phyloP scores from a whole-genome alignment of 35 echinoderm and acorn worm species.

The Diadema setosum region DNA sequence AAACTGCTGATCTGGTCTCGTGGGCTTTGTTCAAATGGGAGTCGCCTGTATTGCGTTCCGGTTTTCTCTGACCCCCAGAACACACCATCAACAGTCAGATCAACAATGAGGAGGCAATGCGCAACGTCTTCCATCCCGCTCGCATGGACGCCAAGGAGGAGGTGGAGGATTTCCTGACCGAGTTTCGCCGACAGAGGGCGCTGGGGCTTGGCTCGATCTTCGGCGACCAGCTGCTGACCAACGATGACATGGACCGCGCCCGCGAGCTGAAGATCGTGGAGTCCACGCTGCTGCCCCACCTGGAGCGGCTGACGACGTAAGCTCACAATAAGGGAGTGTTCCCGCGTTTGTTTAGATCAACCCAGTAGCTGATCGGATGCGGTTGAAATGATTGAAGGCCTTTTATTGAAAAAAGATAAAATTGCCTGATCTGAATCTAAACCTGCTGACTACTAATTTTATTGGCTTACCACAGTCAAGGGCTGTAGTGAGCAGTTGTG shows the following conservation, averaged over 20 bases:
- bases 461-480: too few relatives aligned
- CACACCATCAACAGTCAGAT: slow-evolving; percentile 24
- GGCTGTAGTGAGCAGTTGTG: too few relatives aligned
- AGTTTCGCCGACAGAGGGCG: slow-evolving; percentile 74
- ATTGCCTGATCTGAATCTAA: too few relatives aligned
- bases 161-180: slow-evolving; percentile 44
- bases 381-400: too few relatives aligned
- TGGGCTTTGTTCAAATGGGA: too few relatives aligned
- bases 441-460: too few relatives aligned
- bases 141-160: slow-evolving; percentile 34
- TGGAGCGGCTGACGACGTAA: slow-evolving; percentile 81
- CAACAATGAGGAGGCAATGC: slow-evolving; percentile 72
- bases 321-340: slow-evolving; percentile 2
- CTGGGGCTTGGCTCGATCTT: slow-evolving; percentile 88
- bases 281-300: slow-evolving; percentile 65
- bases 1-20: too few relatives aligned
- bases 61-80: slow-evolving; percentile 12
- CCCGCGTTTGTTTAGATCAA: too few relatives aligned
- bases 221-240: slow-evolving; percentile 59
- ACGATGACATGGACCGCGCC: slow-evolving; percentile 64
- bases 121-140: slow-evolving; percentile 57
- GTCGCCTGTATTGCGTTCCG: too few relatives aligned
- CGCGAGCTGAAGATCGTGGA: slow-evolving; percentile 73
- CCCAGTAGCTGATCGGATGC: too few relatives aligned
- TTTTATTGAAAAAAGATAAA: too few relatives aligned